phyloP scores from a whole-genome alignment of 1,140 invertebrate genomes.

The Leptopilina boulardi region DNA sequence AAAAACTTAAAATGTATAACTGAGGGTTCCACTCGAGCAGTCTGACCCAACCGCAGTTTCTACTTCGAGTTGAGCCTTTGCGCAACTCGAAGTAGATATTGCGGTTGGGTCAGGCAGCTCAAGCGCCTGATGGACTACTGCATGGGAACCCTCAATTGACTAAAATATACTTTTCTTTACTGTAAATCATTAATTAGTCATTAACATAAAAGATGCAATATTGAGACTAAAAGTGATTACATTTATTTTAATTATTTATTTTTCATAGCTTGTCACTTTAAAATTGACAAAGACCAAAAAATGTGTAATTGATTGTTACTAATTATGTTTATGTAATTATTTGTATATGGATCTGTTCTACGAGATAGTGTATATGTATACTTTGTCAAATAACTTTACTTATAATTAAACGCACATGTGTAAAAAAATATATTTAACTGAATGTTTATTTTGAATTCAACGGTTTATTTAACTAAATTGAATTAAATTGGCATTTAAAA shows the following conservation, averaged over 20 bases:
- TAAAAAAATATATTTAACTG: background rate
- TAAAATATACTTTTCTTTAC: background rate
- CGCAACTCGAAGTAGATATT: too few relatives aligned
- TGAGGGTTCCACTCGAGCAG: too few relatives aligned
- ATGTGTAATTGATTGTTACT: background rate
- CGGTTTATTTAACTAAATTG: background rate
- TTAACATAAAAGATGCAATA: background rate
- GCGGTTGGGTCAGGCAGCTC: too few relatives aligned
- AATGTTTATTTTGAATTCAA: background rate
- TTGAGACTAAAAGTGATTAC: background rate
- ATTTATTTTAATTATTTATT: background rate
- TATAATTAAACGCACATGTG: background rate
- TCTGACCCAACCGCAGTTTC: too few relatives aligned
- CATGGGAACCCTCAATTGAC: too few relatives aligned
- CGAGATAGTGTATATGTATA: background rate
- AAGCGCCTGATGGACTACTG: too few relatives aligned
- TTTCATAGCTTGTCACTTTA: background rate
- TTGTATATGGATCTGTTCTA: background rate
- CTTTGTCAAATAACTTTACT: background rate
- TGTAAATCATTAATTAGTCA: background rate
- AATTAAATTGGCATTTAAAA: background rate
- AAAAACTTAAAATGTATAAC: too few relatives aligned
- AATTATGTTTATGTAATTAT: background rate
- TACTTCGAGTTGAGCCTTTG: too few relatives aligned
- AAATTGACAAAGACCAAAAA: background rate